Conservation (phyloP, 1,140 invertebrate genomes). For the Aphelinus certus region DNA sequence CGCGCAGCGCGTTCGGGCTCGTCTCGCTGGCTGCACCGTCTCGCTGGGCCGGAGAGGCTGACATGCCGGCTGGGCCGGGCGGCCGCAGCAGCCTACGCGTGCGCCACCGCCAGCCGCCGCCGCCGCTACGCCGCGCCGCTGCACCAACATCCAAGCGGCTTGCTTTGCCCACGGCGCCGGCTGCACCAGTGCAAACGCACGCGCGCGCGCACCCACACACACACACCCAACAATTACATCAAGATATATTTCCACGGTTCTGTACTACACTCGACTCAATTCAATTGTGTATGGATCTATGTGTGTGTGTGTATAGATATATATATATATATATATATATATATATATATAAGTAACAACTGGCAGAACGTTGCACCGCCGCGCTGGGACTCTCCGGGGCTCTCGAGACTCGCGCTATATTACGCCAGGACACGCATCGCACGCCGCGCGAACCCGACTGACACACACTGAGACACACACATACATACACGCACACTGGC, state of each 20-base stretch:
- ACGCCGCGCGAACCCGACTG: not conserved
- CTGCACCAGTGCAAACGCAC: not conserved
- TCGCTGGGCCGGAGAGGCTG: constrained; percentile 9
- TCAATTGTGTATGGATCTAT: too few relatives aligned
- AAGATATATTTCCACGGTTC: too few relatives aligned
- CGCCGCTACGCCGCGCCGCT: constrained; percentile 9
- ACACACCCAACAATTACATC: not conserved
- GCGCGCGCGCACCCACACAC: not conserved
- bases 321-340: not conserved
- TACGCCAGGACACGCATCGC: too few relatives aligned
- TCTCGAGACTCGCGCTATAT: too few relatives aligned
- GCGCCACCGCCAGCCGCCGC: constrained; percentile 23
- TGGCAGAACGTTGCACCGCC: not conserved
- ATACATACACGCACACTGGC: too few relatives aligned
- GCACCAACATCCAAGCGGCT: constrained; percentile 40
- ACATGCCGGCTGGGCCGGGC: constrained; percentile 17
- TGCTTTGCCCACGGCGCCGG: constrained; percentile 32
- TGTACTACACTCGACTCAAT: too few relatives aligned
- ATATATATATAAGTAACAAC: not conserved
- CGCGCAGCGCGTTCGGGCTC: not conserved
- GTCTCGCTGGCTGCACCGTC: not conserved
- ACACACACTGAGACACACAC: too few relatives aligned
- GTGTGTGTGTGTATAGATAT: too few relatives aligned
- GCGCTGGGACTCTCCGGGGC: too few relatives aligned
- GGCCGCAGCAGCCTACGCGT: not conserved